Evolutionary conservation across 2,113 vertebrate species (phyloP).

Genomic region (Oryzias celebensis): DNA sequence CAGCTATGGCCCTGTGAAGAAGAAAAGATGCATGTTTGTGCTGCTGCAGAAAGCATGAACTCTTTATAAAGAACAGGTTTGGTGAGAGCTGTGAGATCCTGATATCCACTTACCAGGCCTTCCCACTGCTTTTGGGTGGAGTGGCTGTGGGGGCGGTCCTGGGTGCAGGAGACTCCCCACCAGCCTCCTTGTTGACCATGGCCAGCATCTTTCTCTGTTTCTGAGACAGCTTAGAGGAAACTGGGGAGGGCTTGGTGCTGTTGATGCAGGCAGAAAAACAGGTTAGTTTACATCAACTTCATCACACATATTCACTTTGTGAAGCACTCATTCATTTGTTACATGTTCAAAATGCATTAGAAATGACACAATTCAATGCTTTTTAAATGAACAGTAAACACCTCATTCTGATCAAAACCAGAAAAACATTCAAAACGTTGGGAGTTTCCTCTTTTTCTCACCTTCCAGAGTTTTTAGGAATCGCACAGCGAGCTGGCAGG

Average conservation of each 20-base stretch:
- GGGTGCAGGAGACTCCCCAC: conserved; percentile 65
- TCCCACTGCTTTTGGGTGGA: conserved; percentile 78
- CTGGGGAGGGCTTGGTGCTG: conserved; percentile 71
- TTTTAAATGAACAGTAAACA: neutral
- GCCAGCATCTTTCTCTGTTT: conserved; percentile 96
- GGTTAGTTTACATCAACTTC: too few relatives aligned
- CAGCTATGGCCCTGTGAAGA: conserved; percentile 78
- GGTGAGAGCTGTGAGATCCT: neutral
- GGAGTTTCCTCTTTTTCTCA: conserved; percentile 52
- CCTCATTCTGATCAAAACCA: neutral
- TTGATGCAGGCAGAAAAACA: conserved; percentile 34
- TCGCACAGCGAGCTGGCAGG: conserved; percentile 79
- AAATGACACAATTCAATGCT: neutral
- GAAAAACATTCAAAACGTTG: neutral
- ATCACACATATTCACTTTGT: neutral
- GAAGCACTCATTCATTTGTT: neutral
- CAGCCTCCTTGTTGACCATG: conserved; percentile 85
- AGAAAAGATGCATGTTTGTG: neutral
- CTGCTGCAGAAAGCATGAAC: neutral
- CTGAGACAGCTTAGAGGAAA: conserved; percentile 90
- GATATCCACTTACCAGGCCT: conserved; percentile 82
- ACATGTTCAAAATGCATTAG: neutral
- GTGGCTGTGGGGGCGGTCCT: conserved; percentile 68
- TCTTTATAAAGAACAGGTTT: neutral
- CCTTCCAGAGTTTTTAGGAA: conserved; percentile 82